Base-by-base conservation (phyloP, 2,113 vertebrate genomes). In the Dolichotis patagonum region DNA sequence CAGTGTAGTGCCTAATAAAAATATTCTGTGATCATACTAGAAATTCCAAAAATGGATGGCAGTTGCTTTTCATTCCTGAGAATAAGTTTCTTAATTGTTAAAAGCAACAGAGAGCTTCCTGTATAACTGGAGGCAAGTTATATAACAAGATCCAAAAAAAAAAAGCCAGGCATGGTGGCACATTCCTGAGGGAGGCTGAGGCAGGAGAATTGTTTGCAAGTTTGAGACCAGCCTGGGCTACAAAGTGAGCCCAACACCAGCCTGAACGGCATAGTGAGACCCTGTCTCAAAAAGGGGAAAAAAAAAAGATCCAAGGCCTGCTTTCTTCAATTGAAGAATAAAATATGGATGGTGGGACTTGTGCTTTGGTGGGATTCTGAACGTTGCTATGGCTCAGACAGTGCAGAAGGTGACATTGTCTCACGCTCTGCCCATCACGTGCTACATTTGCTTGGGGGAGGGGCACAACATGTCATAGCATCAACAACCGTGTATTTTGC, bases 391-490 rank as follows among this genome's bases (percentile, higher is more conserved):
- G 99, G 98, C 99, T 95, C 99, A 99, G 83, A 99, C 97, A 85
- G 98, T 99, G 54, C 99, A 99, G 95, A 98, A 98, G 87, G 99
- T 99, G 38, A 99, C 99, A 0, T 97, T 99, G 89, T 99, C 99
- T 24, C 98, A 99, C 73, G 99, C 99, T 89, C 98, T 99, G 93
- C 99, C 99, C 82, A 99, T 99, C 98, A 99, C 99, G 52, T 99
- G 99, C 94, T 99, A 99, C 98, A 99, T 99, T 98, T 99, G 99
- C 98, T 98, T 99, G 96, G 99, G 99, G 96, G 99, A 99, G 99
- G 99, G 17, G 54, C 17, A 3, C 54, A 56, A 56, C 54, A 16
- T 56, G 17, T 56, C 54, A 56, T 56, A 19, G 17, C 54, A 56
- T 19, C 16, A 56, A 19, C 54, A 17, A 19, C 54, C 17, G 10